phyloP scores from a whole-genome alignment of 1,140 invertebrate genomes.

The Eumeta japonica region DNA sequence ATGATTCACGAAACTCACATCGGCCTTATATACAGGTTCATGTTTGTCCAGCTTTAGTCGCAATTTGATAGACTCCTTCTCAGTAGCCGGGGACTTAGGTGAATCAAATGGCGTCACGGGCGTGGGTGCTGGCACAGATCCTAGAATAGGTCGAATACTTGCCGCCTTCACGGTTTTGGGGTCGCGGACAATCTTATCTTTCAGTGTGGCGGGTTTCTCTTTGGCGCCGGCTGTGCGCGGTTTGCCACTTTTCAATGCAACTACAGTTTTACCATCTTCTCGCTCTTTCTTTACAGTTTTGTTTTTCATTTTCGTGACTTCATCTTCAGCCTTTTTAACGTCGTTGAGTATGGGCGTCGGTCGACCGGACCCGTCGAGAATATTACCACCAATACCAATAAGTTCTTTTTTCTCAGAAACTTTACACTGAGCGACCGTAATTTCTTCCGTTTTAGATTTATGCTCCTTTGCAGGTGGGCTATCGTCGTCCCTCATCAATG shows the following conservation, averaged over 20 bases:
- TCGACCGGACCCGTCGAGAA: slow-evolving; percentile 34
- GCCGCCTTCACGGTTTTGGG: slow-evolving; percentile 42
- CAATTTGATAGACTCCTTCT: slow-evolving; percentile 78
- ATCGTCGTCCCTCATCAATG: slow-evolving; percentile 48
- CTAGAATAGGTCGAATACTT: slow-evolving; percentile 35
- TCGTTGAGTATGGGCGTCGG: slow-evolving; percentile 26
- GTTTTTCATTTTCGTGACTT: slow-evolving; percentile 36
- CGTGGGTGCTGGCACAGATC: slow-evolving; percentile 27
- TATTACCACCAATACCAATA: not conserved
- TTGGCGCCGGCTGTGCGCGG: slow-evolving; percentile 34
- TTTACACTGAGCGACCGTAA: slow-evolving; percentile 41
- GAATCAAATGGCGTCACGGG: slow-evolving; percentile 43
- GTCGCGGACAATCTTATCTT: slow-evolving; percentile 43
- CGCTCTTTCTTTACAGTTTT: slow-evolving; percentile 48
- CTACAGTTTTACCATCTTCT: slow-evolving; percentile 26
- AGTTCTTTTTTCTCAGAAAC: slow-evolving; percentile 5
- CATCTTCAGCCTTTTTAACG: slow-evolving; percentile 28
- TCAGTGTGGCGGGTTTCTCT: slow-evolving; percentile 40
- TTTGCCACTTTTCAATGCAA: slow-evolving; percentile 37
- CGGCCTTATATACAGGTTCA: slow-evolving; percentile 76
- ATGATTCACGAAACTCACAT: slow-evolving; percentile 67
- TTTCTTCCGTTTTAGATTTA: slow-evolving; percentile 39
- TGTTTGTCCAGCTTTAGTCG: slow-evolving; percentile 80
- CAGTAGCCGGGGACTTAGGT: slow-evolving; percentile 40
- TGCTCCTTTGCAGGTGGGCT: slow-evolving; percentile 34